Conservation (phyloP, 2,797 vertebrate genomes). For the Luscinia luscinia region DNA sequence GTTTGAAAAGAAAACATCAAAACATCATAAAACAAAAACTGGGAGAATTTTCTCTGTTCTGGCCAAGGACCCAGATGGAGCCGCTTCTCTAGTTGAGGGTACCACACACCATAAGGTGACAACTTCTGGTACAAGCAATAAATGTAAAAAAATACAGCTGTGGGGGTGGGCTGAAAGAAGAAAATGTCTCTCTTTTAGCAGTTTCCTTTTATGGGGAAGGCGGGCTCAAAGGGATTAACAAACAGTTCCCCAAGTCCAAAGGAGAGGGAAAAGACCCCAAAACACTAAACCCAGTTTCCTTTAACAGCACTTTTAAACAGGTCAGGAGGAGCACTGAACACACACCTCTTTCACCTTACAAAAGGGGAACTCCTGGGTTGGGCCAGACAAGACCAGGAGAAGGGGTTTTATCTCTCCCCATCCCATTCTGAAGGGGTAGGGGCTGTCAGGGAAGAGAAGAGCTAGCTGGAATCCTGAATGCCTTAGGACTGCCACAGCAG, state of each 20-base stretch:
- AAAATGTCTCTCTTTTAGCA: neutral
- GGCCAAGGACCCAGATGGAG: neutral
- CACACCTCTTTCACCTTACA: neutral
- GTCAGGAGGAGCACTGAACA: neutral
- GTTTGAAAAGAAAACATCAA: neutral
- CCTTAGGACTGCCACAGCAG: neutral
- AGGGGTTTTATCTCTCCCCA: neutral
- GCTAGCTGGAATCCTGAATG: neutral
- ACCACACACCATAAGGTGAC: neutral
- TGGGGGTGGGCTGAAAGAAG: neutral
- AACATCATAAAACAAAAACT: neutral
- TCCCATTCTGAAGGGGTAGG: neutral
- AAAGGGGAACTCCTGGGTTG: neutral
- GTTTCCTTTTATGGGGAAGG: neutral
- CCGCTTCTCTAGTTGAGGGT: neutral
- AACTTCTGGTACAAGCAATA: neutral
- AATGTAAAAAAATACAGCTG: neutral
- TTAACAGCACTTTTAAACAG: neutral
- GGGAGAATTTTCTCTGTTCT: neutral
- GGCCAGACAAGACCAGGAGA: neutral
- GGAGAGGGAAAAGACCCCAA: fast-evolving
- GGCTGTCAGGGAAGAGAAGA: neutral
- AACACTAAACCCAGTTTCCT: neutral
- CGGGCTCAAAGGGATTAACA: neutral
- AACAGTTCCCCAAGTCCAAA: neutral